phyloP scores from a whole-genome alignment of 2,113 vertebrate genomes.

The Glareola pratincola region DNA sequence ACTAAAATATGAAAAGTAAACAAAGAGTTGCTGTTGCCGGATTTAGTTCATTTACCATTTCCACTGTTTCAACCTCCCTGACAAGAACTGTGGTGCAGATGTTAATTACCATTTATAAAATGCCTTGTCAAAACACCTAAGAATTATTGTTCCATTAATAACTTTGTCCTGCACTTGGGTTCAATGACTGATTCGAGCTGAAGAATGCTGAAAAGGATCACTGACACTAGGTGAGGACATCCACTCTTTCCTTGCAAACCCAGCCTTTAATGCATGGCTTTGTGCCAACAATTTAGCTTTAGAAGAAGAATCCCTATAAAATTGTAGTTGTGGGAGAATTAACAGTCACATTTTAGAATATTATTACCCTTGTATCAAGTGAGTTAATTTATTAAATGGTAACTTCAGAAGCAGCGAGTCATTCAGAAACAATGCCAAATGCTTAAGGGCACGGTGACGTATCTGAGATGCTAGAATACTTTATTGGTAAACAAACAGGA shows the following conservation, averaged over 20 bases:
- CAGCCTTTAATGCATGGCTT: neutral
- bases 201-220: neutral
- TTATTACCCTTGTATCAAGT: neutral
- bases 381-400: conserved; percentile 35
- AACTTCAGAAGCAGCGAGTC: neutral
- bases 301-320: neutral
- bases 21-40: neutral
- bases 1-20: neutral
- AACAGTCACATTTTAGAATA: conserved; percentile 24
- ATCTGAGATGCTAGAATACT: neutral
- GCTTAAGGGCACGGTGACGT: neutral
- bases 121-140: conserved; percentile 12
- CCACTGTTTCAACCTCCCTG: neutral
- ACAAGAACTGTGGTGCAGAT: neutral
- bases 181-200: neutral
- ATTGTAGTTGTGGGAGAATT: conserved; percentile 1
- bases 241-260: neutral
- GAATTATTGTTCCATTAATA: neutral
- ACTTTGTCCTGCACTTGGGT: neutral
- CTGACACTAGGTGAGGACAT: neutral
- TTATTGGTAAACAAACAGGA: neutral
- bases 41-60: conserved; percentile 13
- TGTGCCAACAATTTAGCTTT: conserved; percentile 17
- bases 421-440: neutral
- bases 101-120: conserved; percentile 46